Percentiles rank a stretch among this genome's conserved stretches.
These are phyloP conservation scores for Betta splendens DNA, from an alignment of 2,797 vertebrate species.

Conservation along the genomic window DNA sequence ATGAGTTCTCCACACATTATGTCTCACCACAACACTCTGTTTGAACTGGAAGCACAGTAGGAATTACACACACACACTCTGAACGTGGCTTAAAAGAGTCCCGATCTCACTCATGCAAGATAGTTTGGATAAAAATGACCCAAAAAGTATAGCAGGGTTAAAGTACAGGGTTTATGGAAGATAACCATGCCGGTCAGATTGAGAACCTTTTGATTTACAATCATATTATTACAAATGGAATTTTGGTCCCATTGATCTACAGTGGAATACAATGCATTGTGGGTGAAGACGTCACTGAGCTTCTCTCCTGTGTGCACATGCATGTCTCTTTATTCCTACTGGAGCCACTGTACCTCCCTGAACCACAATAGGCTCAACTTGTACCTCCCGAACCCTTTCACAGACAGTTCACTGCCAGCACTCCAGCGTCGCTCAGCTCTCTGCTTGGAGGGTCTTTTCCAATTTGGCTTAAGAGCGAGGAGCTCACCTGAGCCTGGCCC, in stretches of 20 bases:
- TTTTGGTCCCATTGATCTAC: too few species aligned
- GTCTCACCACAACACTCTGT: slow-evolving; percentile 20
- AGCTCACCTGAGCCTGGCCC: slow-evolving; percentile 58
- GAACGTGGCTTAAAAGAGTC: slow-evolving; percentile 36
- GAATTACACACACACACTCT: slow-evolving; percentile 3
- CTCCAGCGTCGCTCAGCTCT: slow-evolving; percentile 42
- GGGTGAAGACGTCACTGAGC: too few species aligned
- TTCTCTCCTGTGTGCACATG: too few species aligned
- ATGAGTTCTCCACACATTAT: slow-evolving; percentile 10
- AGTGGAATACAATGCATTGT: too few species aligned
- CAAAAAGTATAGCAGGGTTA: slow-evolving; percentile 16
- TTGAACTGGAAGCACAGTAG: slow-evolving; percentile 30
- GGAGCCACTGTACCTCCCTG: slow-evolving; percentile 12
- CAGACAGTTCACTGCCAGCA: slow-evolving; percentile 32
- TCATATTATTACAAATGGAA: too few species aligned
- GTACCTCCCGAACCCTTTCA: slow-evolving; percentile 34
- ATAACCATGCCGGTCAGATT: too few species aligned
- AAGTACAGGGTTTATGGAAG: too few species aligned
- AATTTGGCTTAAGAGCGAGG: slow-evolving; percentile 62
- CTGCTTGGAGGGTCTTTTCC: slow-evolving; percentile 51
- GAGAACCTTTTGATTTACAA: too few species aligned
- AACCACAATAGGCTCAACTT: slow-evolving; percentile 16
- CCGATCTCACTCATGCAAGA: slow-evolving; percentile 14
- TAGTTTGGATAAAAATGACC: slow-evolving; percentile 28
- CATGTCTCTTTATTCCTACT: slow-evolving; percentile 1